These are phyloP conservation scores for Dipus sagitta DNA, from an alignment of 2,797 vertebrate genomes.

Conservation along the genomic window DNA sequence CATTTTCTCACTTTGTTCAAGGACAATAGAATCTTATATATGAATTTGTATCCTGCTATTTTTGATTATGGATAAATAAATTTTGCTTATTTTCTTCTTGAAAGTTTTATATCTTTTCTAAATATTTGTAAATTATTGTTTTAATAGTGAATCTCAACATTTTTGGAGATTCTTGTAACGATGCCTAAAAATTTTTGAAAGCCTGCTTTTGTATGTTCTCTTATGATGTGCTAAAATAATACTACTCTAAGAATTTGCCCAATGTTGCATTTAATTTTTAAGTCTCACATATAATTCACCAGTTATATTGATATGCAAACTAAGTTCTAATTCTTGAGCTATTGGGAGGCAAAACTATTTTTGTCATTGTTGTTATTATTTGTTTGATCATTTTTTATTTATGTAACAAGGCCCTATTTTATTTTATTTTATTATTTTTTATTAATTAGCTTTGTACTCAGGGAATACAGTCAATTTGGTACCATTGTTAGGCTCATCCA, in stretches of 20 bases:
- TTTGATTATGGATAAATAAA: not conserved
- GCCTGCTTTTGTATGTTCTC: not conserved
- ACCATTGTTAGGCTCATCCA: too few relatives aligned
- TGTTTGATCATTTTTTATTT: not conserved
- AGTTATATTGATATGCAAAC: not conserved
- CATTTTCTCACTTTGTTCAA: not conserved
- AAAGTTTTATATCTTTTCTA: not conserved
- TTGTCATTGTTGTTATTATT: not conserved
- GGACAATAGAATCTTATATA: not conserved
- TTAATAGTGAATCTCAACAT: not conserved
- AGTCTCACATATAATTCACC: not conserved
- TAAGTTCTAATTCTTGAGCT: too few relatives aligned
- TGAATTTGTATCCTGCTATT: not conserved
- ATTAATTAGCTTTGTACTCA: too few relatives aligned
- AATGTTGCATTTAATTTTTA: not conserved
- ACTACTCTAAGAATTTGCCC: not conserved
- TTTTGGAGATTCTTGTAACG: not conserved
- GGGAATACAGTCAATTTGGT: too few relatives aligned
- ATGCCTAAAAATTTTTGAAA: not conserved
- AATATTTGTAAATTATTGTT: not conserved
- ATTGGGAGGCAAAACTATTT: not conserved
- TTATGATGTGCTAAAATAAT: not conserved
- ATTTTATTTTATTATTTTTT: too few relatives aligned
- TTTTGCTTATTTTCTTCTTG: not conserved
- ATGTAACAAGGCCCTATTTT: too few relatives aligned